Evolutionary conservation across 2,113 vertebrate genomes (phyloP).

Genomic region (Oreochromis aureus): DNA sequence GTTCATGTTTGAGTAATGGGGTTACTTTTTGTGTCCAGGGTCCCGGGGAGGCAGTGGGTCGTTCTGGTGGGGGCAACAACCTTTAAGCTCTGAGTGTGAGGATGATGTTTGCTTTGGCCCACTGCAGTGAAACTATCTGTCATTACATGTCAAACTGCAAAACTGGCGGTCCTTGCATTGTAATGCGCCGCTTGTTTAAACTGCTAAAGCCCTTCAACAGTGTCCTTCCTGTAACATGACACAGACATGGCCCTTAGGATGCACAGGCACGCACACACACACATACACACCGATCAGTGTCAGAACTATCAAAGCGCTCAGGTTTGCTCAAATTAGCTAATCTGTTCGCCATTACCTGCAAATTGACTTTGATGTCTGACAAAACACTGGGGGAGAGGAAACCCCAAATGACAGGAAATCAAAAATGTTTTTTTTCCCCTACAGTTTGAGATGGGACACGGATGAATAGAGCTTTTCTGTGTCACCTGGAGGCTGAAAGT

Average conservation of each 20-base stretch:
- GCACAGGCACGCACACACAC: not conserved
- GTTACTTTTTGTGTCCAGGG: not conserved
- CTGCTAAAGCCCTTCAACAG: slow-evolving; percentile 50
- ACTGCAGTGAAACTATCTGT: slow-evolving; percentile 66
- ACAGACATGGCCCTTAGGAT: slow-evolving; percentile 36
- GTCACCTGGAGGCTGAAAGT: slow-evolving; percentile 14
- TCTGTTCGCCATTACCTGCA: slow-evolving; percentile 61
- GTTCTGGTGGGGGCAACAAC: slow-evolving; percentile 6
- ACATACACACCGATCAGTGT: slow-evolving; percentile 36
- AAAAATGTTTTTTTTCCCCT: slow-evolving; percentile 39
- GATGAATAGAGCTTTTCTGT: slow-evolving; percentile 61
- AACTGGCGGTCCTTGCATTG: slow-evolving; percentile 39
- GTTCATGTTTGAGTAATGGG: slow-evolving; percentile 2
- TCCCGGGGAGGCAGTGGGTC: not conserved
- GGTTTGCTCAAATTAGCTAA: slow-evolving; percentile 69
- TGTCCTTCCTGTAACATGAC: slow-evolving; percentile 65
- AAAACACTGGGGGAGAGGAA: slow-evolving; percentile 62
- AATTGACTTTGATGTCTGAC: slow-evolving; percentile 69
- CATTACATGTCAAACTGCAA: slow-evolving; percentile 67
- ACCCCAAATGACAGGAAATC: slow-evolving; percentile 64
- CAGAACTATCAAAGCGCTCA: slow-evolving; percentile 54
- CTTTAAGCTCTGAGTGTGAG: slow-evolving; percentile 16
- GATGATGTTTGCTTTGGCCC: slow-evolving; percentile 70
- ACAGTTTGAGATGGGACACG: slow-evolving; percentile 19
- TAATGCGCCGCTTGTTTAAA: slow-evolving; percentile 68